Base-by-base conservation (phyloP, 1,140 invertebrate species). In the Drosophila nannoptera region DNA sequence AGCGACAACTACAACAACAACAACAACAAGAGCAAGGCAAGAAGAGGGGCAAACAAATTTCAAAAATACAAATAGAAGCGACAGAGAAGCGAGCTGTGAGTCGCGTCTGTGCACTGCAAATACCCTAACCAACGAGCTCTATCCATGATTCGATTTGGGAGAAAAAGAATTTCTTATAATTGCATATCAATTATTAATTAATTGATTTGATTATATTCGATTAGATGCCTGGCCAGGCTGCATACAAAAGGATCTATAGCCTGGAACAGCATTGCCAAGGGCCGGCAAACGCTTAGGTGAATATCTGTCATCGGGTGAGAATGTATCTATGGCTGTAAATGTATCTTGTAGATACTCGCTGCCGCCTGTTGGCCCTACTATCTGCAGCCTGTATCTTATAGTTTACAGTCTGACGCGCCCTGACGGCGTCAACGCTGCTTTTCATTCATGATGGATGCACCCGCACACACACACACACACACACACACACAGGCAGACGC, bases 371-470 rank as follows among this genome's bases (percentile, higher is more conserved):
- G 40, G n/a, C 6, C 12, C n/a, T 3, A 22, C 22, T 36, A 31
- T 29, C 46, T 43, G 56, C 42, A 45, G 11, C 36, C 4, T 55
- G 66, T 77, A 76, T 87, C 70, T 74, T 36, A 60, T 61, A 69
- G 67, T 87, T 87, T 69, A 87, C 84, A 87, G 80, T 87, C 84
- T 77, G 80, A 84, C 84, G 77, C 84, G 33, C 40, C 38, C 12
- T n/a, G 48, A n/a, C 52, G 54, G 32, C 14, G 52, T 16, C 54
- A 59, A 12, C 55, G 46, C 53, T 52, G 64, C 59, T 49, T 74
- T 76, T 84, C 77, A 84, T 81, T 84, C 77, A 75, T 84, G 77
- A 84, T 84, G 77, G 62, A 75, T 81, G 77, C 53, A 49, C 58
- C 45, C 40, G 49, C 9, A 38, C 58, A 16, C 55, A 67, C 61